Evolutionary conservation across 1,140 invertebrate genomes (phyloP), one percentile per base, ranked within the genome.

Genomic region (Vanessa tameamea): DNA sequence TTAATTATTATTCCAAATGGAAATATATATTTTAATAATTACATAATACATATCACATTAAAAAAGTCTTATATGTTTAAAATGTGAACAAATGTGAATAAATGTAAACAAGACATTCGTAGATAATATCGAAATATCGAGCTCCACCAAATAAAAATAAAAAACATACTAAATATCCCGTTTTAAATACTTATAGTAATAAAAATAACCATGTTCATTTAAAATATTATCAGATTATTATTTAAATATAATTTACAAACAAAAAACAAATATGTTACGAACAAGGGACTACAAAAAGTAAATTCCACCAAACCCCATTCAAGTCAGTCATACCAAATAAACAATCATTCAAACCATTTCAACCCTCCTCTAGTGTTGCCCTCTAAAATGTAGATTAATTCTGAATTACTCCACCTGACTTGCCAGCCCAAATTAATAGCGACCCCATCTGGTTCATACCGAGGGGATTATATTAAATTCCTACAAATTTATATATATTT

Each of bases 381-480:
- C 78, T 82, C 76, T 86, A 80, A 80, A 84, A 84, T 84, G 79
- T 83, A 86, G 82, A 85, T 87, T 86, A 86, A 82, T 76, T 77
- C 70, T 64, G 78, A 75, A 85, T 86, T 84, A 87, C 82, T 81
- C 79, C 87, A 89, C 87, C 87, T 89, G 87, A 89, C 82, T 79
- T 75, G 78, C 73, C 70, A 70, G 73, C 73, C 65, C 68, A 75
- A 85, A 87, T 84, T 85, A 86, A 82, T 84, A 71, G 78, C 73
- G 76, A 73, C 81, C 84, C 82, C 85, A 87, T 87, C 84, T 88
- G 86, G 69, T 73, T 74, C 57, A 64, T 59, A 76, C 65, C 64
- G 64, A 76, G 77, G 79, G 87, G 88, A 85, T 90, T 88, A 87
- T 85, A 87, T 88, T 86, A 85, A 82, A 88, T 88, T 87, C 86